phyloP scores from a whole-genome alignment of 2,797 vertebrate genomes.

The Brachymystax lenok region DNA sequence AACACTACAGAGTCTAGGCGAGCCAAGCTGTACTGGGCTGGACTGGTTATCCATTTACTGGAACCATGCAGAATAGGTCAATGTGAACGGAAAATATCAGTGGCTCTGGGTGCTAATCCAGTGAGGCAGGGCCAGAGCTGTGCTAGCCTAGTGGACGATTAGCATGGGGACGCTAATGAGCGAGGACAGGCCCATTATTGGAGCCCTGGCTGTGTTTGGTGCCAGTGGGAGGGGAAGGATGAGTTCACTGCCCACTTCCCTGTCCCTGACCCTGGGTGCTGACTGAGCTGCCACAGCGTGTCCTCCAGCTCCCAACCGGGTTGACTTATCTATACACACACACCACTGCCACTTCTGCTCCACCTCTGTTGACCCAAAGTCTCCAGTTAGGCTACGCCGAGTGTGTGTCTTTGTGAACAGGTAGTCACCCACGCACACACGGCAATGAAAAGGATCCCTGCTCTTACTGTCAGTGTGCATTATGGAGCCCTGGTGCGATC shows the following conservation, averaged over 20 bases:
- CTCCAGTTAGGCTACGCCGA: not conserved
- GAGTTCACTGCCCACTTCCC: constrained; percentile 46
- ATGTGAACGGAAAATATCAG: not conserved
- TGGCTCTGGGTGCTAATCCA: not conserved
- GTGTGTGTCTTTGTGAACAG: not conserved
- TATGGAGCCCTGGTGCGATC: not conserved
- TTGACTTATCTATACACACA: not conserved
- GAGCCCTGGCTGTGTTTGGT: constrained; percentile 35
- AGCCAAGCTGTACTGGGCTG: too few species aligned
- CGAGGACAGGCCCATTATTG: constrained; percentile 43
- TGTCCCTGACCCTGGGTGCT: not conserved
- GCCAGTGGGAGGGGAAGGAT: constrained; percentile 49
- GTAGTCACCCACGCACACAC: not conserved
- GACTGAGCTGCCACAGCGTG: not conserved
- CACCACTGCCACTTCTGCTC: not conserved
- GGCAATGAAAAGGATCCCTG: not conserved
- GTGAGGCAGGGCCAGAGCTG: not conserved
- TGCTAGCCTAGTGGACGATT: not conserved
- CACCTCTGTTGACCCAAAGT: not conserved
- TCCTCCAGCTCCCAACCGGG: not conserved
- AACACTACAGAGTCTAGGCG: too few species aligned
- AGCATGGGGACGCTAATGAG: constrained; percentile 27
- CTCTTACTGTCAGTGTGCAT: not conserved
- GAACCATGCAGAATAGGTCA: not conserved
- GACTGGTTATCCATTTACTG: not conserved